Percentiles rank a stretch among this genome's conserved stretches.
Conservation (phyloP, 1,140 invertebrate genomes). For the Tyrophagus putrescentiae region DNA sequence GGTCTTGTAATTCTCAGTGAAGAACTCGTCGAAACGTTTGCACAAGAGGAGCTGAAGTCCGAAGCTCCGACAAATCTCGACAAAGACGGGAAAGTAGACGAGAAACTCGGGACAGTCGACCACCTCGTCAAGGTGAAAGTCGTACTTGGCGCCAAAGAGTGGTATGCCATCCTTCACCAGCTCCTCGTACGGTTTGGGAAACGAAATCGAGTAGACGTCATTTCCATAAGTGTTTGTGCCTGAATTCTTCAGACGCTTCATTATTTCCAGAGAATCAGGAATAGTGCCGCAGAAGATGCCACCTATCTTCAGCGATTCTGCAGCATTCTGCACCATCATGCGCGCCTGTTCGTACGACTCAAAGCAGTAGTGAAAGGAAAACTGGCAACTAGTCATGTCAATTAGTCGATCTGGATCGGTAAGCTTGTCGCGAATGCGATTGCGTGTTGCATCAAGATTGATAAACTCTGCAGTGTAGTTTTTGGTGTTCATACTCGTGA, state of each 20-base stretch:
- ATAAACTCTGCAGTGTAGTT: slow-evolving; percentile 76
- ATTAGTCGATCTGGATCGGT: slow-evolving; percentile 49
- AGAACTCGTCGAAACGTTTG: slow-evolving; percentile 65
- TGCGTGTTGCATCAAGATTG: slow-evolving; percentile 73
- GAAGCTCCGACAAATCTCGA: slow-evolving; percentile 62
- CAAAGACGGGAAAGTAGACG: slow-evolving; percentile 73
- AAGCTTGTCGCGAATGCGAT: slow-evolving; percentile 30
- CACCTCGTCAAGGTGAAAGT: slow-evolving; percentile 85
- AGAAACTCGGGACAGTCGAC: slow-evolving; percentile 98
- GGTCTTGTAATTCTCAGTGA: slow-evolving; percentile 45
- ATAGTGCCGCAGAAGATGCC: slow-evolving; percentile 95
- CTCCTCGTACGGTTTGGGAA: slow-evolving; percentile 43
- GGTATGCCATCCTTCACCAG: slow-evolving; percentile 38
- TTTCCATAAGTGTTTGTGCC: slow-evolving; percentile 55
- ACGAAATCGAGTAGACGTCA: slow-evolving; percentile 64
- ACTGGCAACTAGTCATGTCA: slow-evolving; percentile 89
- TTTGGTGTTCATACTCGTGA: slow-evolving; percentile 25
- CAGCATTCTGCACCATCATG: slow-evolving; percentile 78
- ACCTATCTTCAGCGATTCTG: slow-evolving; percentile 66
- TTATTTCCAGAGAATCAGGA: slow-evolving; percentile 77
- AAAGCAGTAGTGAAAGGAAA: slow-evolving; percentile 69
- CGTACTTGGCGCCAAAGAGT: slow-evolving; percentile 89
- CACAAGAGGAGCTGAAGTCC: slow-evolving; percentile 59
- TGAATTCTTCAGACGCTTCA: slow-evolving; percentile 37
- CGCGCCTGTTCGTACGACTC: slow-evolving; percentile 78